A percentile compares a stretch with the other conserved stretches of the same genome.
These are phyloP conservation scores for Drosophila suboccidentalis DNA, from an alignment of 2,888 invertebrate genomes.

Conservation along the genomic window DNA sequence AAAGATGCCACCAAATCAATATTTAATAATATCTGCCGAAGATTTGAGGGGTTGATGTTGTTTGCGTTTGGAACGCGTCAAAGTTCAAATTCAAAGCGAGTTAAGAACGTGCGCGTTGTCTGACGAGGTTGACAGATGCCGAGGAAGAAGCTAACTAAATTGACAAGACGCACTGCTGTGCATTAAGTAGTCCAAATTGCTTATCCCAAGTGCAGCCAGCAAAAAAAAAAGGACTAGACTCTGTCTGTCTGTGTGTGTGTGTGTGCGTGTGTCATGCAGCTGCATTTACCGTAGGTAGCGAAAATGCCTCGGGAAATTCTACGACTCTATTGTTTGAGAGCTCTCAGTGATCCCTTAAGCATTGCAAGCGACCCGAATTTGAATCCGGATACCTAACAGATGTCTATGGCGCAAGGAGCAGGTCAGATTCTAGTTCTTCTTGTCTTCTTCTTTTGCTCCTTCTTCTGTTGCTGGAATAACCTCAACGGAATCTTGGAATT, in stretches of 20 bases:
- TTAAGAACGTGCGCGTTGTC: slow-evolving; percentile 14
- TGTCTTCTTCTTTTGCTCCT: background rate
- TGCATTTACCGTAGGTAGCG: slow-evolving; percentile 50
- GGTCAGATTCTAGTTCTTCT: slow-evolving; percentile 64
- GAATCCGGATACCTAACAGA: slow-evolving; percentile 47
- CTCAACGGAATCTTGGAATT: slow-evolving; percentile 49
- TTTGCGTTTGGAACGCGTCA: slow-evolving; percentile 70
- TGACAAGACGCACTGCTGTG: slow-evolving; percentile 40
- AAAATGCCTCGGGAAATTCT: slow-evolving; percentile 48
- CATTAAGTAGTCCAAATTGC: slow-evolving; percentile 73
- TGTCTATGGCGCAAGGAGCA: slow-evolving; percentile 52
- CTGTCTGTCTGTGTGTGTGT: slow-evolving; percentile 9
- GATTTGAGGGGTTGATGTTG: background rate
- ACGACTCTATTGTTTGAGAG: slow-evolving; percentile 41
- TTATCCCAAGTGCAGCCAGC: slow-evolving; percentile 12
- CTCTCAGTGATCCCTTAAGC: slow-evolving; percentile 57
- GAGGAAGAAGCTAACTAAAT: slow-evolving; percentile 69
- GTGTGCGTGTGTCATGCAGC: slow-evolving; percentile 17
- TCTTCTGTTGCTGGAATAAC: slow-evolving; percentile 19
- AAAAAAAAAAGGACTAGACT: slow-evolving; percentile 32
- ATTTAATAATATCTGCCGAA: background rate
- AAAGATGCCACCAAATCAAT: slow-evolving; percentile 4
- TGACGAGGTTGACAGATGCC: slow-evolving; percentile 67
- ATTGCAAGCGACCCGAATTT: slow-evolving; percentile 56
- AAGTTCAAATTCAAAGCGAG: slow-evolving; percentile 4